These are phyloP conservation scores for Scatophagus argus DNA, from an alignment of 2,113 vertebrate genomes.

Conservation along the genomic window DNA sequence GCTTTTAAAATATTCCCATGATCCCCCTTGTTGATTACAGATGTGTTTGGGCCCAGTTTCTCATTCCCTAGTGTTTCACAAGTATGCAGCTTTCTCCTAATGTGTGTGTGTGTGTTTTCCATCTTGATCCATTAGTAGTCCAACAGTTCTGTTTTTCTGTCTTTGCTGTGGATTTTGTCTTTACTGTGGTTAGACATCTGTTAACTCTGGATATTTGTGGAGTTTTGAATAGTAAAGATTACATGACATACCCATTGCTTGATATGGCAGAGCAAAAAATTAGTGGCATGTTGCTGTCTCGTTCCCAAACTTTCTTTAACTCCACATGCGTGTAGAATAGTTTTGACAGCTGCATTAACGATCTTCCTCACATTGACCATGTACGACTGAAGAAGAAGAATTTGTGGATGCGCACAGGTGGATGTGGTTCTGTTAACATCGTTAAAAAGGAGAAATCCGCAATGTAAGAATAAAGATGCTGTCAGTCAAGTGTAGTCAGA, in stretches of 20 bases:
- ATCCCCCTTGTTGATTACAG: constrained; percentile 17
- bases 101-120: neutral
- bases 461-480: too few relatives aligned
- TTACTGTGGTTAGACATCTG: neutral
- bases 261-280: neutral
- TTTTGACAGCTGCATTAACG: neutral
- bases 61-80: constrained; percentile 41
- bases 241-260: neutral
- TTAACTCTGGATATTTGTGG: neutral
- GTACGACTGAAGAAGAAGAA: neutral
- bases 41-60: constrained; percentile 13
- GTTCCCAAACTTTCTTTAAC: neutral
- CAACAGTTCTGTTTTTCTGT: neutral
- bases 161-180: neutral
- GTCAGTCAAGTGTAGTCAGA: too few relatives aligned
- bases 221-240: neutral
- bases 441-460: too few relatives aligned
- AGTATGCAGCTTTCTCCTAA: constrained; percentile 41
- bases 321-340: too few relatives aligned
- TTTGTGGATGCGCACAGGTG: too few relatives aligned
- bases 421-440: too few relatives aligned
- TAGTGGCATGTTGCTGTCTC: neutral
- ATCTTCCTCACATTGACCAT: neutral
- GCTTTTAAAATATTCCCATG: constrained; percentile 51
- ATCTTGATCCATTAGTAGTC: neutral